Evolutionary conservation across 2,888 invertebrate genomes (phyloP).

Genomic region (Aproaerema taeniolella): DNA sequence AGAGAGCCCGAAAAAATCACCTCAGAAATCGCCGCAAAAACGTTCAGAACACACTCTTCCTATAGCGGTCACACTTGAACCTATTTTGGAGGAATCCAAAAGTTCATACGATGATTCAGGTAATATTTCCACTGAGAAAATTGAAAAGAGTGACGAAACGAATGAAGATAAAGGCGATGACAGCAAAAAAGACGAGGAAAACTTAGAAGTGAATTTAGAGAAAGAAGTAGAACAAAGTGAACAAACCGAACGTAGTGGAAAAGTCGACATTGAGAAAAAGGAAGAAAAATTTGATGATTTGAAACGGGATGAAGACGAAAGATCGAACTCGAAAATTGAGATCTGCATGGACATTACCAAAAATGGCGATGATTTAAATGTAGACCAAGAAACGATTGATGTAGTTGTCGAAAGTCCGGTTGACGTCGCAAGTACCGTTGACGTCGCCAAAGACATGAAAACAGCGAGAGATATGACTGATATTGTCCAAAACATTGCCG

Average conservation of each 20-base stretch:
- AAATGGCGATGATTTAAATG: no score
- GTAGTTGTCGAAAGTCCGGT: no score
- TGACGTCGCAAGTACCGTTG: no score
- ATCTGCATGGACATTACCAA: no score
- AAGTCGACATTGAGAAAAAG: neutral
- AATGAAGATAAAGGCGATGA: neutral
- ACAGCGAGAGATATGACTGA: no score
- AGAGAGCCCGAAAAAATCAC: conserved; percentile 42
- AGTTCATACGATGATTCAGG: conserved; percentile 55
- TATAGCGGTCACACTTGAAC: conserved; percentile 42
- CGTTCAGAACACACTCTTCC: conserved; percentile 19
- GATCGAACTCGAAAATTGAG: no score
- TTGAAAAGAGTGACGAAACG: conserved; percentile 2
- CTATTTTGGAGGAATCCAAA: conserved; percentile 69
- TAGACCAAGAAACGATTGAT: no score
- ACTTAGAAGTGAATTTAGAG: neutral
- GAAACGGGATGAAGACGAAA: neutral
- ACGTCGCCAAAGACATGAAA: no score
- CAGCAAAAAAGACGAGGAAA: neutral
- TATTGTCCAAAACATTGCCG: no score
- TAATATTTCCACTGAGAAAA: conserved; percentile 31
- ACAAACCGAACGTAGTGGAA: neutral
- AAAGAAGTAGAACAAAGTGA: neutral
- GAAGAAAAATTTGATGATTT: neutral
- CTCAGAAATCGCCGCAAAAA: conserved; percentile 34